Conservation (phyloP, 2,113 vertebrate genomes). For the Procavia capensis region DNA sequence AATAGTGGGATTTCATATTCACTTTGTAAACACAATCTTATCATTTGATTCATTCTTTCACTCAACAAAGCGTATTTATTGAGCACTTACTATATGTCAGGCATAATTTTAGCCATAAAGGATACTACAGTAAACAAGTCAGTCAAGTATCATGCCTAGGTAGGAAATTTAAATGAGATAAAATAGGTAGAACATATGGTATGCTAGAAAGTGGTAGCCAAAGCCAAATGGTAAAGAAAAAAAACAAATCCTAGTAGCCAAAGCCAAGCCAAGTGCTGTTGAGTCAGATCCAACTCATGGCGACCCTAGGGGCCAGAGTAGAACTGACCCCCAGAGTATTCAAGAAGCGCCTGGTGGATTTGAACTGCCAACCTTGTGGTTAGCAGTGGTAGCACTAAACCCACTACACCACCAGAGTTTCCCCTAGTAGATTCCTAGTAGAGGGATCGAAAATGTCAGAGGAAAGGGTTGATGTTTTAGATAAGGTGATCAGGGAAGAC, state of each 20-base stretch:
- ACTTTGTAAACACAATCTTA: background rate
- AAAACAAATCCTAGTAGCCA: background rate
- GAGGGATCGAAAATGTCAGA: background rate
- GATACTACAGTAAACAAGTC: background rate
- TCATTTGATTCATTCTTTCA: background rate
- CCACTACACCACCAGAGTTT: too few relatives aligned
- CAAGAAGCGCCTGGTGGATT: too few relatives aligned
- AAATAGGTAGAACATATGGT: background rate
- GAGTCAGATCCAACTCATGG: too few relatives aligned
- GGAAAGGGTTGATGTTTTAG: background rate
- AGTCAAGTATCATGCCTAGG: background rate
- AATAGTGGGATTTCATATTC: conserved; percentile 20
- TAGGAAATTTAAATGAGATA: background rate
- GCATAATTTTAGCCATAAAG: background rate
- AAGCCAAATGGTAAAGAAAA: background rate
- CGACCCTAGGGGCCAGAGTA: too few relatives aligned
- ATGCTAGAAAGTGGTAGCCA: background rate
- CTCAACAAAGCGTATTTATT: background rate
- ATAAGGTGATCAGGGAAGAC: background rate
- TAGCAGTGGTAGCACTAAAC: too few relatives aligned
- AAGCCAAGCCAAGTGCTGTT: too few relatives aligned
- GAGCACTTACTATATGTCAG: background rate
- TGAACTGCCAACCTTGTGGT: too few relatives aligned
- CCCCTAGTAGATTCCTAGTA: too few relatives aligned
- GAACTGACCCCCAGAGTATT: too few relatives aligned